Conservation (phyloP, 2,888 invertebrate species). For the Drosophila mayaguana region DNA sequence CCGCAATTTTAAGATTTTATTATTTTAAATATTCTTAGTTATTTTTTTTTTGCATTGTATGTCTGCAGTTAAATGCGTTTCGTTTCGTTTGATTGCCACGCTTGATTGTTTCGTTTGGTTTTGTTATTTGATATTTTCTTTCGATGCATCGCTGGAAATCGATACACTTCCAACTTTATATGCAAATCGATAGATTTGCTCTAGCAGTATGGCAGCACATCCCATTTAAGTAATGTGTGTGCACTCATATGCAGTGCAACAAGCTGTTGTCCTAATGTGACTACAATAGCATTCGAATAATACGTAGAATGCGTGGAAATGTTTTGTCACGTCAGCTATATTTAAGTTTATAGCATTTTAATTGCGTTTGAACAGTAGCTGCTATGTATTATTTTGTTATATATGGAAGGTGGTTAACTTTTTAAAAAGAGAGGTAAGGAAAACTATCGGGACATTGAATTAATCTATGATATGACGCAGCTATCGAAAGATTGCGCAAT, state of each 20-base stretch:
- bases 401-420: not conserved
- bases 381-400: not conserved
- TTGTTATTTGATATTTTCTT: conserved; percentile 53
- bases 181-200: conserved; percentile 25
- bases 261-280: conserved; percentile 24
- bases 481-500: conserved; percentile 11
- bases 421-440: not conserved
- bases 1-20: not conserved
- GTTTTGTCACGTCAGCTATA: not conserved
- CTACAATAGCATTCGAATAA: no score
- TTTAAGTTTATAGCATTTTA: not conserved
- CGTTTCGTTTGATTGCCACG: conserved; percentile 66
- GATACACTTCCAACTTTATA: conserved; percentile 34
- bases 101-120: conserved; percentile 55
- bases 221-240: not conserved
- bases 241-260: conserved; percentile 15
- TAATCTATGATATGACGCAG: not conserved
- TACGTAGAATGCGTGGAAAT: not conserved
- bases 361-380: not conserved
- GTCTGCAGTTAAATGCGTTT: conserved; percentile 63
- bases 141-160: conserved; percentile 42
- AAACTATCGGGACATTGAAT: not conserved
- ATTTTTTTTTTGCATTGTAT: conserved; percentile 24
- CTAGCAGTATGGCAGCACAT: conserved; percentile 8
- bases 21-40: conserved; percentile 9